These are phyloP conservation scores for Radopholus similis DNA, from an alignment of 1,140 invertebrate genomes.

Conservation along the genomic window DNA sequence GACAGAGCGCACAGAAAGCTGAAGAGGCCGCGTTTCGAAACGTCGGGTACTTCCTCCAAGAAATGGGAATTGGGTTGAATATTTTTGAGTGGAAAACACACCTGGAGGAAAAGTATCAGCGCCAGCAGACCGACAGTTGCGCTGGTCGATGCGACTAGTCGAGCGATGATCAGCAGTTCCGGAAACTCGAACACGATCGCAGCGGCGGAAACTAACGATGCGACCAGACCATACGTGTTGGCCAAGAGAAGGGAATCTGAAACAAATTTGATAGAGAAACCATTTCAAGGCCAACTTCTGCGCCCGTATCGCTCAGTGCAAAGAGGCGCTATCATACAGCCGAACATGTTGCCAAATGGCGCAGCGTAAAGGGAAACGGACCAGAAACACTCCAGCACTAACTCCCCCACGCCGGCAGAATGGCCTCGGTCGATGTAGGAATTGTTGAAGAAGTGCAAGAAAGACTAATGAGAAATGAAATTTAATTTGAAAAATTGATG, in stretches of 20 bases:
- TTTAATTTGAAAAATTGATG: no score
- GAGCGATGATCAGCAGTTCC: not conserved
- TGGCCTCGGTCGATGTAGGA: not conserved
- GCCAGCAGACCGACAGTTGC: not conserved
- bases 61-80: not conserved
- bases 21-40: not conserved
- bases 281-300: not conserved
- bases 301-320: not conserved
- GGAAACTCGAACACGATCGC: not conserved
- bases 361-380: not conserved
- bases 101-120: not conserved
- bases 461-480: no score
- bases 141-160: not conserved
- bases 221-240: not conserved
- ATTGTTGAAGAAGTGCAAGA: conserved; percentile 4
- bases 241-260: not conserved
- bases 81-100: not conserved
- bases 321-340: not conserved
- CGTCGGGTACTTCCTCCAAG: not conserved
- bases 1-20: not conserved
- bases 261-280: not conserved
- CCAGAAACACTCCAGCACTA: not conserved
- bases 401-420: not conserved
- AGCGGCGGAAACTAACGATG: not conserved
- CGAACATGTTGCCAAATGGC: not conserved